These are phyloP conservation scores for Alectoris magna DNA, from an alignment of 2,797 vertebrate genomes.

Conservation along the genomic window DNA sequence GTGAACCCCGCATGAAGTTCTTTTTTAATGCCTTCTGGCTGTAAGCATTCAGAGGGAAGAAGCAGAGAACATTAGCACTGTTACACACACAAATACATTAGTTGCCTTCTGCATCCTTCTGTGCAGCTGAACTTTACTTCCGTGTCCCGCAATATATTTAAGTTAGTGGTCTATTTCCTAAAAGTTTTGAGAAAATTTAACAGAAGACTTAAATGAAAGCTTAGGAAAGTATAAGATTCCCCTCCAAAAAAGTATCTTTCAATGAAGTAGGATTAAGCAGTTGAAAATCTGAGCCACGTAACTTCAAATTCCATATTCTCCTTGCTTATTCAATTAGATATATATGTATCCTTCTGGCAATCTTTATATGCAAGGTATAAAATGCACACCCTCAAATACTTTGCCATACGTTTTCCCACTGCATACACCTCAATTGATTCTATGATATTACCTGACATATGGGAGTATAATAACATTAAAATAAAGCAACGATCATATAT, in stretches of 20 bases:
- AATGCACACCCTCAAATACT: neutral
- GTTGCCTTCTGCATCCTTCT: neutral
- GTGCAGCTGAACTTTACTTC: neutral
- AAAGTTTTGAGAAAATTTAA: neutral
- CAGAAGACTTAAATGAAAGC: neutral
- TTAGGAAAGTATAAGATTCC: neutral
- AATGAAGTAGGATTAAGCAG: neutral
- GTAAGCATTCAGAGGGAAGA: conserved; percentile 43
- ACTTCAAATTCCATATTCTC: neutral
- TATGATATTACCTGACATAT: neutral
- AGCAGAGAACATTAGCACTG: neutral
- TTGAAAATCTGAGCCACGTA: neutral
- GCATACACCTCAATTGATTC: neutral
- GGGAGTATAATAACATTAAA: neutral
- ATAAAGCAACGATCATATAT: neutral
- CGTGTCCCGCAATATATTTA: neutral
- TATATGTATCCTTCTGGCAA: neutral
- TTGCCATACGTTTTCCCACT: neutral
- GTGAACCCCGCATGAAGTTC: conserved; percentile 80
- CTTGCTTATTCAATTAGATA: neutral
- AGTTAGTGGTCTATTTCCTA: neutral
- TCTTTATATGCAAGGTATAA: neutral
- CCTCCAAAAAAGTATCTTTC: neutral
- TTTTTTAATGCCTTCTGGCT: conserved; percentile 91
- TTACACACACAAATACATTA: neutral